Evolutionary conservation across 2,888 invertebrate genomes (phyloP).

Genomic region (Drosophila limbata): DNA sequence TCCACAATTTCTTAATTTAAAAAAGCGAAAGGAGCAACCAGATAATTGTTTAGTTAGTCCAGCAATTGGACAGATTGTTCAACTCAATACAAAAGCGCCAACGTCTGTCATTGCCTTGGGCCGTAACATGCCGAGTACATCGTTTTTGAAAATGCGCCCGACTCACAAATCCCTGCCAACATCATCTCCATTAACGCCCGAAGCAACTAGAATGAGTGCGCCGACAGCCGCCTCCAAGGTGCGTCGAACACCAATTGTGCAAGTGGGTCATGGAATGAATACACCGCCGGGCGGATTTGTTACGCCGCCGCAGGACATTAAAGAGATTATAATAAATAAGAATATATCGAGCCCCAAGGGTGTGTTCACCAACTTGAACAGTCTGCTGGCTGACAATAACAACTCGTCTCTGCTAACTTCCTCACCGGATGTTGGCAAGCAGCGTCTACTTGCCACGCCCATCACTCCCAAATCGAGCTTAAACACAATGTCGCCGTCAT

Average conservation of each 20-base stretch:
- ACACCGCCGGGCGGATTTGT: constrained; percentile 25
- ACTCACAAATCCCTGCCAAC: constrained; percentile 46
- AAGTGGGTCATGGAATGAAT: constrained; percentile 45
- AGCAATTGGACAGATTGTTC: constrained; percentile 61
- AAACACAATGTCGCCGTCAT: constrained; percentile 18
- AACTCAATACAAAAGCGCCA: constrained; percentile 58
- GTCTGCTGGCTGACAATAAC: constrained; percentile 58
- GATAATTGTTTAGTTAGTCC: constrained; percentile 39
- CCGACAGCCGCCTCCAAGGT: constrained; percentile 37
- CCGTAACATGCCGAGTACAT: constrained; percentile 56
- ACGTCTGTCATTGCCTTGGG: constrained; percentile 58
- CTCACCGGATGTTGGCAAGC: constrained; percentile 29
- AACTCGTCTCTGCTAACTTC: constrained; percentile 30
- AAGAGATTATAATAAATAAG: constrained; percentile 83
- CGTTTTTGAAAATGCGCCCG: constrained; percentile 58
- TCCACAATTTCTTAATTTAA: constrained; percentile 40
- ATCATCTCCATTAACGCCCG: constrained; percentile 14
- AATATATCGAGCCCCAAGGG: constrained; percentile 69
- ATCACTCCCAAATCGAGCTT: constrained; percentile 51
- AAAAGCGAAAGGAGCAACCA: constrained; percentile 52
- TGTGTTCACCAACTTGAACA: constrained; percentile 71
- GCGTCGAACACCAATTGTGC: constrained; percentile 68
- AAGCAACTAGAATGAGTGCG: constrained; percentile 41
- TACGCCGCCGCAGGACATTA: constrained; percentile 68
- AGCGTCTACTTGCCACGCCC: constrained; percentile 37